A percentile compares a stretch with the other conserved stretches of the same genome.
These are phyloP conservation scores for Cheilosia soror DNA, from an alignment of 2,888 invertebrate genomes.

Conservation along the genomic window DNA sequence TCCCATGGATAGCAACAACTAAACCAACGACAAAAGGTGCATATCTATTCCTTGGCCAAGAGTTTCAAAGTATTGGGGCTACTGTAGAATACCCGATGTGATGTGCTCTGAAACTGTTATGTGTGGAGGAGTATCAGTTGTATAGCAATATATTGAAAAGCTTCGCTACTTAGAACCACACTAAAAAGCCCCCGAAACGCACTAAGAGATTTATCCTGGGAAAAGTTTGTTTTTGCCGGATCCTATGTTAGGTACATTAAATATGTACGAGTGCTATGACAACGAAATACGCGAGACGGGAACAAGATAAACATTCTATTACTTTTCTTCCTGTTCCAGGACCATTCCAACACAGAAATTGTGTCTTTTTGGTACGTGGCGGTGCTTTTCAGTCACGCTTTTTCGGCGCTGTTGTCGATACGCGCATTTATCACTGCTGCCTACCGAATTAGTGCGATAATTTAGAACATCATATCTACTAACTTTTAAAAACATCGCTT, in stretches of 20 bases:
- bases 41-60: slow-evolving; percentile 21
- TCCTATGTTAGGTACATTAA: slow-evolving; percentile 44
- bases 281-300: slow-evolving; percentile 37
- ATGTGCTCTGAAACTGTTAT: slow-evolving; percentile 17
- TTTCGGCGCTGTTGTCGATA: slow-evolving; percentile 64
- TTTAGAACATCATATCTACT: slow-evolving; percentile 35
- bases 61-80: slow-evolving; percentile 37
- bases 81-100: slow-evolving; percentile 25
- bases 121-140: slow-evolving; percentile 31
- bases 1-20: slow-evolving; percentile 25
- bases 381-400: slow-evolving; percentile 63
- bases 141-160: slow-evolving; percentile 39
- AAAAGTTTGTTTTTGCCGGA: slow-evolving; percentile 48
- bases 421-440: slow-evolving; percentile 58
- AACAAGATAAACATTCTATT: slow-evolving; percentile 59
- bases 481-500: slow-evolving; percentile 30
- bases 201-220: slow-evolving; percentile 50
- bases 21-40: slow-evolving; percentile 24
- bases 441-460: slow-evolving; percentile 44
- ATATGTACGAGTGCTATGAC: slow-evolving; percentile 39
- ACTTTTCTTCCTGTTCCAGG: slow-evolving; percentile 44
- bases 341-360: slow-evolving; percentile 43
- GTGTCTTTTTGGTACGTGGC: slow-evolving; percentile 55
- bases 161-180: slow-evolving; percentile 37
- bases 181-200: slow-evolving; percentile 38